Evolutionary conservation across 2,888 invertebrate species (phyloP).

Genomic region (Luperina nickerlii): DNA sequence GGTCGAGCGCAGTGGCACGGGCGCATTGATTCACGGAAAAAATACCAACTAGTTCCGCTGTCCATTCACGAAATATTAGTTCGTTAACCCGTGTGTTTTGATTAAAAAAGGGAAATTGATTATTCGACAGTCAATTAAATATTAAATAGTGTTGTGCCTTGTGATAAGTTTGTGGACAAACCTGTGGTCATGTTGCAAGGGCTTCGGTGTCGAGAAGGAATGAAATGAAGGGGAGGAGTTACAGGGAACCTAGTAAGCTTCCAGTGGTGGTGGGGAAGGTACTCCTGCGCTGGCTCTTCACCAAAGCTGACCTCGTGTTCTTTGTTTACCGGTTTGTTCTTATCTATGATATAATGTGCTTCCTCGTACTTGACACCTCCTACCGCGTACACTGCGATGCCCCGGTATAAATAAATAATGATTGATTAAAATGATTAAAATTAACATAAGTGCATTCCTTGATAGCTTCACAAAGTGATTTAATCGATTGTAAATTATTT

Average conservation of each 20-base stretch:
- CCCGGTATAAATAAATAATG: constrained; percentile 37
- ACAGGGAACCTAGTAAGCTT: constrained; percentile 77
- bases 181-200: constrained; percentile 68
- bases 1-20: constrained; percentile 69
- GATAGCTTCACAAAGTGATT: background rate
- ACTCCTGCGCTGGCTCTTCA: constrained; percentile 91
- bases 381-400: background rate
- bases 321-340: constrained; percentile 91
- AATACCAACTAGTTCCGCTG: constrained; percentile 36
- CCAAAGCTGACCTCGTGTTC: constrained; percentile 91
- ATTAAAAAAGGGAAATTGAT: background rate
- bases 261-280: constrained; percentile 89
- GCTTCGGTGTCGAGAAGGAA: constrained; percentile 63
- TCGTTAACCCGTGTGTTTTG: constrained; percentile 34
- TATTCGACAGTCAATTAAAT: background rate
- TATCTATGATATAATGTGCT: constrained; percentile 51
- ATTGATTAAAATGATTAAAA: constrained; percentile 25
- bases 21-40: constrained; percentile 63
- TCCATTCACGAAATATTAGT: constrained; percentile 38
- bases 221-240: constrained; percentile 86
- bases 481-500: constrained; percentile 1
- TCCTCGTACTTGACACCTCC: background rate
- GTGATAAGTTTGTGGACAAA: constrained; percentile 62
- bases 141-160: constrained; percentile 57
- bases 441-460: constrained; percentile 37